phyloP scores from a whole-genome alignment of 2,888 invertebrate genomes.

The Cosmopolites sordidus region DNA sequence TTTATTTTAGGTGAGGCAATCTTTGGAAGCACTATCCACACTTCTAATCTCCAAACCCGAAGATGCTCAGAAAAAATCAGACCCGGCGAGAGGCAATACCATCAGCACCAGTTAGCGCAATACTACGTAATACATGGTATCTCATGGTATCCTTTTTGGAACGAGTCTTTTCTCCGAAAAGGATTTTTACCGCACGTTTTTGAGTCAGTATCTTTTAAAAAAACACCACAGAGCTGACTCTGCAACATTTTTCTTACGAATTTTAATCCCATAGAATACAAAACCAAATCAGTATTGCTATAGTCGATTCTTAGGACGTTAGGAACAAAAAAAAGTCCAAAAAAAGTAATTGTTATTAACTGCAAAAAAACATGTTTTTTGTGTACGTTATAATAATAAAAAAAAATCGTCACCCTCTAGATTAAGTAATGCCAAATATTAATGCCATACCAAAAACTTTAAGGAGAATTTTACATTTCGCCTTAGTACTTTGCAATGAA shows the following conservation, averaged over 20 bases:
- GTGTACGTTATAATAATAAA: neutral
- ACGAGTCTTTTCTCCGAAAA: too few species aligned
- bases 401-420: neutral
- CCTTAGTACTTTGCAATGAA: neutral
- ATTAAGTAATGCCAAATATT: neutral
- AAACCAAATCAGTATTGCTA: too few species aligned
- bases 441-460: neutral
- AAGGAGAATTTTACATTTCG: neutral
- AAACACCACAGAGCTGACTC: too few species aligned
- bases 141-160: too few species aligned
- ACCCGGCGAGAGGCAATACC: neutral
- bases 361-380: neutral
- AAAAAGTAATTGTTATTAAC: too few species aligned
- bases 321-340: too few species aligned
- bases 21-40: constrained; percentile 72
- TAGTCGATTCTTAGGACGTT: too few species aligned
- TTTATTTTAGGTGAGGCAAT: constrained; percentile 66
- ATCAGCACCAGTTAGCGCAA: neutral
- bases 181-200: too few species aligned
- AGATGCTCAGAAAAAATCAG: constrained; percentile 5
- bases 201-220: too few species aligned
- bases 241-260: too few species aligned
- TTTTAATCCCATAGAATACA: too few species aligned
- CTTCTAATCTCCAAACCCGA: constrained; percentile 45
- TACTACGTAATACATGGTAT: too few species aligned